Percentiles rank a stretch among this genome's conserved stretches.
Conservation (phyloP, 2,888 invertebrate genomes). For the Drosophila eohydei region DNA sequence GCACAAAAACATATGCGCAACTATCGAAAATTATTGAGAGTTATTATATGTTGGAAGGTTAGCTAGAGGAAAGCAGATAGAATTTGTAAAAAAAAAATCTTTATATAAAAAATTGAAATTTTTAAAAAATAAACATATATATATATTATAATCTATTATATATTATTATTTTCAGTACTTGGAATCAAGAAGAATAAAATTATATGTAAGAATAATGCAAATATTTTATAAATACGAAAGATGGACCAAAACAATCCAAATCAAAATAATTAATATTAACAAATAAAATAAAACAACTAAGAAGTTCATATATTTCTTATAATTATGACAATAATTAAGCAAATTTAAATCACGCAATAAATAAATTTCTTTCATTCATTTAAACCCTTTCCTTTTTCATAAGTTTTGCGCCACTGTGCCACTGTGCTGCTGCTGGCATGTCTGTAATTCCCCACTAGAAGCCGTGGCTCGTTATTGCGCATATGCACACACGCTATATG, state of each 20-base stretch:
- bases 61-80: not conserved
- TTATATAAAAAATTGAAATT: no score
- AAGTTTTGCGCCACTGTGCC: constrained; percentile 29
- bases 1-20: not conserved
- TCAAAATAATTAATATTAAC: not conserved
- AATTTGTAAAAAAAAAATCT: not conserved
- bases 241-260: no score
- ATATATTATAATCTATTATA: no score
- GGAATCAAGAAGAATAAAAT: no score
- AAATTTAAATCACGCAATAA: not conserved
- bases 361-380: not conserved
- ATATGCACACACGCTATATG: constrained; percentile 53
- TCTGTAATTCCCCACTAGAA: constrained; percentile 45
- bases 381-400: not conserved
- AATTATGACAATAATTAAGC: not conserved
- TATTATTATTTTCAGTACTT: no score
- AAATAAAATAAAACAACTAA: not conserved
- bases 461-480: constrained; percentile 54
- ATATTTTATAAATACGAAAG: no score
- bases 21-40: not conserved
- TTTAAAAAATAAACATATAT: no score
- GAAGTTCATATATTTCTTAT: not conserved
- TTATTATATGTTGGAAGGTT: not conserved
- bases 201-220: no score
- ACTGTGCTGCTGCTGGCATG: constrained; percentile 22